Conservation (phyloP, 2,888 invertebrate species). For the Eupithecia pulchellata region DNA sequence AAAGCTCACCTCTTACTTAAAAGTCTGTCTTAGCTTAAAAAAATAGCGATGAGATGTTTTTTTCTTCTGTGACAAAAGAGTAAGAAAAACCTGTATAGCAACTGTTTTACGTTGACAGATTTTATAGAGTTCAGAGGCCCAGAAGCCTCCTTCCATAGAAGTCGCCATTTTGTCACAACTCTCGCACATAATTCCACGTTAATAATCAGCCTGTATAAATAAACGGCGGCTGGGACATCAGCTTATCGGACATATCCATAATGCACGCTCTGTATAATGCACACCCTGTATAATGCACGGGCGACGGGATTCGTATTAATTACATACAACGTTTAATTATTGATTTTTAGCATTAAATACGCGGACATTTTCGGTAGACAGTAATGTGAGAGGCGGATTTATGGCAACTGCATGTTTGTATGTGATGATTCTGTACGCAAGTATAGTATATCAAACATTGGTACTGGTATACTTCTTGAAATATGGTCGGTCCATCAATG, state of each 20-base stretch:
- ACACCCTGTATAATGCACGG: conserved; percentile 64
- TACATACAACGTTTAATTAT: conserved; percentile 83
- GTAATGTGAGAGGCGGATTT: not conserved
- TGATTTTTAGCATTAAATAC: conserved; percentile 83
- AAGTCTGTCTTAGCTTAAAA: not conserved
- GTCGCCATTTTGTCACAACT: not conserved
- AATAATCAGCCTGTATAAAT: conserved; percentile 19
- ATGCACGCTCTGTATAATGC: conserved; percentile 73
- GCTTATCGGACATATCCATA: conserved; percentile 73
- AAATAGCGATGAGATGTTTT: not conserved
- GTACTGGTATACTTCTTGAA: too few species aligned
- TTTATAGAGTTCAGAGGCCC: not conserved
- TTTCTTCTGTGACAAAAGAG: not conserved
- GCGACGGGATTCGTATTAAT: conserved; percentile 73
- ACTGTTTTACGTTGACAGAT: not conserved
- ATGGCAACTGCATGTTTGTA: not conserved
- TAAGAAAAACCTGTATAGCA: not conserved
- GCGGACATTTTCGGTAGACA: conserved; percentile 57
- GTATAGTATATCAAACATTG: not conserved
- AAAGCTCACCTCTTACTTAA: not conserved
- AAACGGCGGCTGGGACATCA: conserved; percentile 32
- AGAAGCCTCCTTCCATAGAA: not conserved
- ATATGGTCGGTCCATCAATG: too few species aligned
- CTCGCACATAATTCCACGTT: not conserved
- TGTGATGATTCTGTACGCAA: not conserved